Evolutionary conservation across 2,113 vertebrate species (phyloP).

Genomic region (Oryzias curvinotus): DNA sequence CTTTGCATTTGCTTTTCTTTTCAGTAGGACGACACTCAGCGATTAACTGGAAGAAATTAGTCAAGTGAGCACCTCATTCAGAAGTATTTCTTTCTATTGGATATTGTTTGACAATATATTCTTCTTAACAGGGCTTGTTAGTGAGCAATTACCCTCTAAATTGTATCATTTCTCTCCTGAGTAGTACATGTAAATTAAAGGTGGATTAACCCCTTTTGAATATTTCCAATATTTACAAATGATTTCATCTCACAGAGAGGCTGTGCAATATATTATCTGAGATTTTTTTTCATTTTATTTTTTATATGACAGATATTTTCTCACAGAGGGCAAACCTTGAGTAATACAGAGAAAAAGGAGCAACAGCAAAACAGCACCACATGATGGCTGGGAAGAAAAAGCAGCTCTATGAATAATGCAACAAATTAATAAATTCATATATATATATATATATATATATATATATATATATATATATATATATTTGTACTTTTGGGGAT

Average conservation of each 20-base stretch:
- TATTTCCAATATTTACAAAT: slow-evolving; percentile 4
- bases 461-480: too few species aligned
- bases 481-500: not conserved
- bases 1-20: slow-evolving; percentile 20
- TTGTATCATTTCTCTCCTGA: slow-evolving; percentile 30
- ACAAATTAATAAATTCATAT: not conserved
- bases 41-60: slow-evolving; percentile 39
- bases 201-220: slow-evolving; percentile 19
- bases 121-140: slow-evolving; percentile 36
- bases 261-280: not conserved
- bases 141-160: slow-evolving; percentile 8
- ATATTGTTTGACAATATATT: slow-evolving; percentile 35
- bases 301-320: not conserved
- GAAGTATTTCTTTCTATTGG: slow-evolving; percentile 27
- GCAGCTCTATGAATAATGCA: slow-evolving; percentile 28
- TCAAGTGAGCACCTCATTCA: slow-evolving; percentile 22
- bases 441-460: too few species aligned
- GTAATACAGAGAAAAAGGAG: slow-evolving; percentile 5
- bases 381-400: slow-evolving; percentile 62
- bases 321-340: slow-evolving; percentile 40
- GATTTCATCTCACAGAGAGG: slow-evolving; percentile 17
- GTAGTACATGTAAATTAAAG: slow-evolving; percentile 26
- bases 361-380: slow-evolving; percentile 70
- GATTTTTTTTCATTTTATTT: slow-evolving; percentile 17
- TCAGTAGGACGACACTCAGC: slow-evolving; percentile 36